Evolutionary conservation across 2,797 vertebrate genomes (phyloP).

Genomic region (Falco rusticolus): DNA sequence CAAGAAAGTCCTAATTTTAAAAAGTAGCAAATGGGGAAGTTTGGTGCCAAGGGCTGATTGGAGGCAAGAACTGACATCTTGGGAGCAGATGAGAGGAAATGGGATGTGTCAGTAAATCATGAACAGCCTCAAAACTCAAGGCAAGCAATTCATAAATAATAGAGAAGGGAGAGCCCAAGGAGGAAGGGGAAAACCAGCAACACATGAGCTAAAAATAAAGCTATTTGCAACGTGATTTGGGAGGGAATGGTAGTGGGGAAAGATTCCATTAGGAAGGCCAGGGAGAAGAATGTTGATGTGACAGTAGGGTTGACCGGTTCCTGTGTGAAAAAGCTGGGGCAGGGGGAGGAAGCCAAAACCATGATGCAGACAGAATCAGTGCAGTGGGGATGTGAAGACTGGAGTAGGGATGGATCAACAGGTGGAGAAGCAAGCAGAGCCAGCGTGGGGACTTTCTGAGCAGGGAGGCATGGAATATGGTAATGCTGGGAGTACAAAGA

Average conservation of each 20-base stretch:
- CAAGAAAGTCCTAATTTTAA: background rate
- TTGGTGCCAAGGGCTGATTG: slow-evolving; percentile 28
- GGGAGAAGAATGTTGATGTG: background rate
- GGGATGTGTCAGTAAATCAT: slow-evolving; percentile 52
- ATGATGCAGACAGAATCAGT: background rate
- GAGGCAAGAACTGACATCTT: slow-evolving; percentile 55
- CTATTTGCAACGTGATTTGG: background rate
- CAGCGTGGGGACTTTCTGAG: background rate
- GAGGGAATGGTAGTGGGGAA: background rate
- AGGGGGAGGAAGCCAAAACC: no score
- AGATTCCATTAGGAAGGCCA: background rate
- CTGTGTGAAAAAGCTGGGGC: background rate
- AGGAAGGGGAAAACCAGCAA: background rate
- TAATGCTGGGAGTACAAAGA: background rate
- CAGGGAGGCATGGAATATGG: background rate
- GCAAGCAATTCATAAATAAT: slow-evolving; percentile 42
- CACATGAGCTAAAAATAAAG: background rate
- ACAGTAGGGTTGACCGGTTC: background rate
- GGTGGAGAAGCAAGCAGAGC: background rate
- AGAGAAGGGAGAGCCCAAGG: background rate
- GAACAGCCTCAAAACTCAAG: slow-evolving; percentile 40
- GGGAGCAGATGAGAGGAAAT: slow-evolving; percentile 67
- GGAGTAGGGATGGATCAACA: background rate
- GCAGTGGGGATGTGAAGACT: background rate
- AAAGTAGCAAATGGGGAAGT: slow-evolving; percentile 13